Evolutionary conservation across 2,888 invertebrate genomes (phyloP).

Genomic region (Macropis europaea): DNA sequence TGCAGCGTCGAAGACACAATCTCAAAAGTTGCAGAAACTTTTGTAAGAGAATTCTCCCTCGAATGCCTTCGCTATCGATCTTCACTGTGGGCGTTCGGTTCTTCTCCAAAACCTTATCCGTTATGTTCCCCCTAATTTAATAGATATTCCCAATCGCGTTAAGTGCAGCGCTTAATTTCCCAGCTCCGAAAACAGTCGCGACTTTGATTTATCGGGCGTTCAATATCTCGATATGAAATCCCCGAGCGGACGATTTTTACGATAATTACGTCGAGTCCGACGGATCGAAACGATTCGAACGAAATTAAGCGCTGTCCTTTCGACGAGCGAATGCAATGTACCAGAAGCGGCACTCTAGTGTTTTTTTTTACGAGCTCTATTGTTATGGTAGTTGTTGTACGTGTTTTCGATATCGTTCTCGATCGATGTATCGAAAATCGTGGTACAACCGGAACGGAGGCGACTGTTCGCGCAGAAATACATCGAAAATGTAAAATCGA

Average conservation of each 20-base stretch:
- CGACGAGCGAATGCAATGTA: slow-evolving; percentile 14
- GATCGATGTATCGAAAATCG: too few relatives aligned
- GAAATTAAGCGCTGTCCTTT: slow-evolving; percentile 20
- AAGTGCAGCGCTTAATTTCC: slow-evolving; percentile 53
- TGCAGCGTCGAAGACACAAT: too few relatives aligned
- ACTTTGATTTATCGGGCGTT: slow-evolving; percentile 10
- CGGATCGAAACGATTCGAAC: not conserved
- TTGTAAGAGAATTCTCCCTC: slow-evolving; percentile 37
- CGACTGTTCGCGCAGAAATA: too few relatives aligned
- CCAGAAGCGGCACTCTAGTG: slow-evolving; percentile 3
- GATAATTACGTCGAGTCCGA: not conserved
- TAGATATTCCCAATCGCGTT: slow-evolving; percentile 51
- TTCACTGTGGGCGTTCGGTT: slow-evolving; percentile 34
- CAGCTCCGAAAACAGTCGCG: slow-evolving; percentile 10
- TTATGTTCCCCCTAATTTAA: slow-evolving; percentile 41
- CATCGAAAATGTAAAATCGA: too few relatives aligned
- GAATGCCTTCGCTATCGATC: slow-evolving; percentile 48
- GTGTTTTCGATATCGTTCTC: too few relatives aligned
- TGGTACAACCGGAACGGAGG: too few relatives aligned
- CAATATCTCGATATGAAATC: not conserved
- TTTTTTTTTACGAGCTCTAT: slow-evolving; percentile 20
- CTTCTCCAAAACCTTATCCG: slow-evolving; percentile 22
- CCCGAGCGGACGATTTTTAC: not conserved
- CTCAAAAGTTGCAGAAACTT: too few relatives aligned
- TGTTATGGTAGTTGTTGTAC: slow-evolving; percentile 51